Evolutionary conservation across 1,140 invertebrate genomes (phyloP).

Genomic region (Sipha flava): DNA sequence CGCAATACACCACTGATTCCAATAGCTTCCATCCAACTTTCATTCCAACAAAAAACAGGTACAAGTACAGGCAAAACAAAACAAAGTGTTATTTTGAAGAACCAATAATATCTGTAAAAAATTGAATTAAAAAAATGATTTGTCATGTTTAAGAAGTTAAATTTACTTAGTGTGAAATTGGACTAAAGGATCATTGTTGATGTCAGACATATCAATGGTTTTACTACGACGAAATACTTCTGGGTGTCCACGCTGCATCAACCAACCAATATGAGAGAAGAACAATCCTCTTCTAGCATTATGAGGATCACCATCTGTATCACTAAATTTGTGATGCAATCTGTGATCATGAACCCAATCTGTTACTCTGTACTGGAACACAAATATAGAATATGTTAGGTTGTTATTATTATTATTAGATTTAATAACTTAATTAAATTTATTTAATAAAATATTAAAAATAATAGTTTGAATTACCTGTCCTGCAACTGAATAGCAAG

Average conservation of each 20-base stretch:
- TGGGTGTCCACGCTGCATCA: conserved; percentile 55
- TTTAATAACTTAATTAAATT: too few relatives aligned
- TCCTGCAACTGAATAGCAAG: conserved; percentile 45
- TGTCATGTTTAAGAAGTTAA: neutral
- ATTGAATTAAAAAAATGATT: neutral
- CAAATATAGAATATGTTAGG: conserved; percentile 23
- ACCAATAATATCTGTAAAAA: conserved; percentile 45
- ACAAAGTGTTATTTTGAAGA: conserved; percentile 74
- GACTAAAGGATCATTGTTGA: conserved; percentile 60
- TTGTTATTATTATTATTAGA: neutral
- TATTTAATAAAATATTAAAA: too few relatives aligned
- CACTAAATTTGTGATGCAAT: conserved; percentile 57
- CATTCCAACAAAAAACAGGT: conserved; percentile 56
- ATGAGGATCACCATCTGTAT: conserved; percentile 58
- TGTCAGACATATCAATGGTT: conserved; percentile 59
- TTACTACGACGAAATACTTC: conserved; percentile 58
- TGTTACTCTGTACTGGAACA: conserved; percentile 37
- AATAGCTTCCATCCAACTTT: conserved; percentile 44
- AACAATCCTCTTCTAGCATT: conserved; percentile 59
- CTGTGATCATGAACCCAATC: conserved; percentile 53
- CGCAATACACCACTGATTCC: conserved; percentile 50
- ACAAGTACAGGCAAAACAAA: conserved; percentile 53
- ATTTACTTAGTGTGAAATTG: conserved; percentile 58
- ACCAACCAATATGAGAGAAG: conserved; percentile 59
- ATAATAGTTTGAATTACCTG: conserved; percentile 37